Percentiles rank a stretch among this genome's conserved stretches.
phyloP scores from a whole-genome alignment of 2,888 invertebrate species.

The Tridacna crocea region DNA sequence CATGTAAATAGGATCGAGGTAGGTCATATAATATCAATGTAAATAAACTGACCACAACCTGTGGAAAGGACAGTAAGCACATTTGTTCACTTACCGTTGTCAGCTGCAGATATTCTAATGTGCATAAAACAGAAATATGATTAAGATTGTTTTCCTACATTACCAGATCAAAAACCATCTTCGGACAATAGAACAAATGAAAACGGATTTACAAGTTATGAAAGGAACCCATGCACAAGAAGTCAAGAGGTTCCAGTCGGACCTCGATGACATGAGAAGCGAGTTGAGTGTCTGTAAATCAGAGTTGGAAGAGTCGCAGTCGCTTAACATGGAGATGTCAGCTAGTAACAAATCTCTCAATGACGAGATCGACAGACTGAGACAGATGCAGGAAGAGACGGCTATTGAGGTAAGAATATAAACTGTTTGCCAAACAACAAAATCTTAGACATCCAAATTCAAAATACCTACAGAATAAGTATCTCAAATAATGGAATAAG shows the following conservation, averaged over 20 bases:
- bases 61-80: too few species aligned
- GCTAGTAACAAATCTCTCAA: constrained; percentile 70
- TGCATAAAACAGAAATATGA: background rate
- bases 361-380: constrained; percentile 75
- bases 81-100: too few species aligned
- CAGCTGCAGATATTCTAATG: background rate
- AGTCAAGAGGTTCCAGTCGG: constrained; percentile 76
- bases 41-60: too few species aligned
- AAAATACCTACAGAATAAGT: background rate
- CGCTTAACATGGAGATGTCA: constrained; percentile 69
- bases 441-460: too few species aligned
- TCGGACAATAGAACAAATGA: constrained; percentile 79
- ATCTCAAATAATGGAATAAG: background rate
- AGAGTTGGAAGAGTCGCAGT: constrained; percentile 75
- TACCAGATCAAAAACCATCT: constrained; percentile 79
- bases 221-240: constrained; percentile 76
- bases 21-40: too few species aligned
- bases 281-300: constrained; percentile 70
- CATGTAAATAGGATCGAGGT: too few species aligned
- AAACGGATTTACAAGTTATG: constrained; percentile 77
- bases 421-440: background rate
- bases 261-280: constrained; percentile 72
- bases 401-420: constrained; percentile 68
- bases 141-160: constrained; percentile 9
- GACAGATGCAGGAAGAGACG: constrained; percentile 74